A percentile compares a stretch with the other conserved stretches of the same genome.
Conservation (phyloP, 2,888 invertebrate genomes). For the Balanococcus diminutus region DNA sequence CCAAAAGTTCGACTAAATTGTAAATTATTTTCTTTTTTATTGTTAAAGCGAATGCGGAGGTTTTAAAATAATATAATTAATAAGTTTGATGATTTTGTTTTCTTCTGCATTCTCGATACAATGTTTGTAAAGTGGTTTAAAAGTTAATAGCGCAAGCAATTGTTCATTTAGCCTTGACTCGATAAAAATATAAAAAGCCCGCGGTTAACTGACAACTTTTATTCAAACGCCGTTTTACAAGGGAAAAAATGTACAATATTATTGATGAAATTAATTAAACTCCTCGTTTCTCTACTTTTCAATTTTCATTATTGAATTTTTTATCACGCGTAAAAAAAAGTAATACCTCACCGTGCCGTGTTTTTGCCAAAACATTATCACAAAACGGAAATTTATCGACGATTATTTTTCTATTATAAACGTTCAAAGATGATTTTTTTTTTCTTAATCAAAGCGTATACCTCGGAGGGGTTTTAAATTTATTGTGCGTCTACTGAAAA, state of each 20-base stretch:
- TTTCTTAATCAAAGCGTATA: neutral
- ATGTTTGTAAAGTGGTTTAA: neutral
- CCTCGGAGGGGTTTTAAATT: neutral
- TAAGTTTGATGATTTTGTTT: neutral
- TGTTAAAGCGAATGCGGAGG: neutral
- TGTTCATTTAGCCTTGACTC: neutral
- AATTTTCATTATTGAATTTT: neutral
- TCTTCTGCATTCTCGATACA: neutral
- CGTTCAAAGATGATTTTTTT: neutral
- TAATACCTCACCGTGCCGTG: neutral
- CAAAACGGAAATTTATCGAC: neutral
- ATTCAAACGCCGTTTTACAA: neutral
- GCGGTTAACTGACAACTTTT: neutral
- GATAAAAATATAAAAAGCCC: constrained; percentile 8
- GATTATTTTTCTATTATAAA: neutral
- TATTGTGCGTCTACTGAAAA: no score
- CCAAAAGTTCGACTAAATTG: neutral
- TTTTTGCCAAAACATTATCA: neutral
- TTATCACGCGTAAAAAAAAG: neutral
- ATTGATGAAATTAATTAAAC: neutral
- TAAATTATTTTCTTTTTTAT: neutral
- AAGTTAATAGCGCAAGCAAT: neutral
- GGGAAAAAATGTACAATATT: neutral
- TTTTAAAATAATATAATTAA: neutral
- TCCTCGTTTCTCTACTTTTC: neutral